A percentile compares a stretch with the other conserved stretches of the same genome.
Conservation (phyloP, 2,888 invertebrate genomes). For the Bugulina stolonifera region DNA sequence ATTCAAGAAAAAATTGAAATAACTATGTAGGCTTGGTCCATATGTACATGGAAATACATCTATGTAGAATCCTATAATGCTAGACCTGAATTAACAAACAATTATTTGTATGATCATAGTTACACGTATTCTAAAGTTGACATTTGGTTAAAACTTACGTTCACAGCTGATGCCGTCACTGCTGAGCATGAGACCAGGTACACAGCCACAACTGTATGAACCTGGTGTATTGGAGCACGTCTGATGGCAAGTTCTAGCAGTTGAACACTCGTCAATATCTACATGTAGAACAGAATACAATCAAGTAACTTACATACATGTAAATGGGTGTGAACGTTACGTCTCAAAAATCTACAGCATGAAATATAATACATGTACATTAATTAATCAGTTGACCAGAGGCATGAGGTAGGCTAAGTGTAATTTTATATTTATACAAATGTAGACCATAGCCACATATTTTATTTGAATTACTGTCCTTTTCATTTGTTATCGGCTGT, state of each 20-base stretch:
- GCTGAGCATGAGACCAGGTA: not conserved
- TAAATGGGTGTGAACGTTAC: no score
- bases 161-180: constrained; percentile 16
- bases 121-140: no score
- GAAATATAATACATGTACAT: no score
- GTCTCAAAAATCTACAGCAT: no score
- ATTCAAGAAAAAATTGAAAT: not conserved
- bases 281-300: not conserved
- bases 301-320: not conserved
- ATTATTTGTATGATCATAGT: no score
- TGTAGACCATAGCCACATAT: no score
- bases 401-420: no score
- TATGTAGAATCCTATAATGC: not conserved
- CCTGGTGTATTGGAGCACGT: not conserved
- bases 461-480: no score
- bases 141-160: constrained; percentile 13
- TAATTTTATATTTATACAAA: no score
- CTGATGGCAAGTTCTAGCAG: not conserved
- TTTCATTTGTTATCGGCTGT: no score
- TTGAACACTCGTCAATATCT: constrained; percentile 6
- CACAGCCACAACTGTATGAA: not conserved
- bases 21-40: no score
- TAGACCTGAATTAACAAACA: not conserved
- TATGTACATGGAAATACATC: not conserved
- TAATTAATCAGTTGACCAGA: no score